Conservation (phyloP, 2,113 vertebrate species). For the Epinephelus fuscoguttatus region DNA sequence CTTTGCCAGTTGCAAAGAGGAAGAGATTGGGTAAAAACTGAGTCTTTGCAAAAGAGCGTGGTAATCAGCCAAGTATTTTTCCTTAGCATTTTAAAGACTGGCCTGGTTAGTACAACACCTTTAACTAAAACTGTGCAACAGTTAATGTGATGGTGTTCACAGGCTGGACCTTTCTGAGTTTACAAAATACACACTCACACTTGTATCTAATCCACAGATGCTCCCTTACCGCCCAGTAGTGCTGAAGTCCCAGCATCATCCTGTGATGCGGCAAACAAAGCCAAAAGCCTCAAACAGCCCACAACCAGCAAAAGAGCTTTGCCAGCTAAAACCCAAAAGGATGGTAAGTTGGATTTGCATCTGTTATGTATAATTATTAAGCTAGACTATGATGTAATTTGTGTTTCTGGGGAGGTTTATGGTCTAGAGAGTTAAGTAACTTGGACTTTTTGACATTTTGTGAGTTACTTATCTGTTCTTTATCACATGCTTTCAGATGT, state of each 20-base stretch:
- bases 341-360: conserved; percentile 25
- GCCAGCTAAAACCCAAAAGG: conserved; percentile 32
- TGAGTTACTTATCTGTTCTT: not conserved
- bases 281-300: conserved; percentile 45
- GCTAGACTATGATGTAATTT: not conserved
- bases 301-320: conserved; percentile 26
- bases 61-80: not conserved
- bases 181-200: not conserved
- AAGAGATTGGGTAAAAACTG: conserved; percentile 67
- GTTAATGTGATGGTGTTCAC: not conserved
- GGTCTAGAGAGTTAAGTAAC: not conserved
- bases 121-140: not conserved
- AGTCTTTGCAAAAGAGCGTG: not conserved
- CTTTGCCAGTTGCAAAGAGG: conserved; percentile 52
- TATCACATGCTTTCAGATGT: conserved; percentile 27
- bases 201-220: conserved; percentile 31
- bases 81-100: not conserved
- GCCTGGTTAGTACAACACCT: not conserved
- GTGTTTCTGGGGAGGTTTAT: not conserved
- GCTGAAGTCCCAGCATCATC: not conserved
- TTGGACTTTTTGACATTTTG: not conserved
- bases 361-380: not conserved
- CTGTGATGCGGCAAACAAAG: conserved; percentile 11
- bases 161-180: not conserved
- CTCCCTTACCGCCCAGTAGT: not conserved